Conservation (phyloP, 2,888 invertebrate species). For the Drosophila pseudotakahashii region DNA sequence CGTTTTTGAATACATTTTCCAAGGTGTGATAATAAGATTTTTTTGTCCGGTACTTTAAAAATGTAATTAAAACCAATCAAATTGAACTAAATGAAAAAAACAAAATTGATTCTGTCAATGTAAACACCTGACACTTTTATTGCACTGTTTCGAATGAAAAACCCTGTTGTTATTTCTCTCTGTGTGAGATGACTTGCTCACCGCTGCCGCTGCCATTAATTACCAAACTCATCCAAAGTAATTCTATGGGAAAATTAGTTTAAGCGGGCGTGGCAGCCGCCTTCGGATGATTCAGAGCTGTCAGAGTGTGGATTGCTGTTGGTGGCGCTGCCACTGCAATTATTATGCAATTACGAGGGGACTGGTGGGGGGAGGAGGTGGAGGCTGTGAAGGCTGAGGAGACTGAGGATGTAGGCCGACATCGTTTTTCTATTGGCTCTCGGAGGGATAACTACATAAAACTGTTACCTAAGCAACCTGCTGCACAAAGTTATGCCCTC, state of each 20-base stretch:
- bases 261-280: slow-evolving; percentile 46
- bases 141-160: neutral
- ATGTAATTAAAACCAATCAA: too few species aligned
- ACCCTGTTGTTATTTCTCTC: neutral
- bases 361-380: neutral
- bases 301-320: slow-evolving; percentile 42
- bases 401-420: slow-evolving; percentile 10
- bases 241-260: slow-evolving; percentile 76
- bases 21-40: too few species aligned
- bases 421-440: slow-evolving; percentile 31
- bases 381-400: neutral
- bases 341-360: slow-evolving; percentile 74
- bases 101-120: too few species aligned
- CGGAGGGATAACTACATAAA: slow-evolving; percentile 72
- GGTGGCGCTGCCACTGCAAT: slow-evolving; percentile 60
- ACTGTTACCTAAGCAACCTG: slow-evolving; percentile 78
- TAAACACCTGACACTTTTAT: too few species aligned
- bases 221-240: slow-evolving; percentile 78
- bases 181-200: slow-evolving; percentile 25
- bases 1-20: too few species aligned
- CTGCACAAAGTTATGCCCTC: slow-evolving; percentile 67
- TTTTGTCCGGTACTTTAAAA: too few species aligned
- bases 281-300: slow-evolving; percentile 45
- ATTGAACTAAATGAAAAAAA: too few species aligned
- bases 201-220: slow-evolving; percentile 64